Conservation (phyloP, 2,797 vertebrate species). For the Pangasius macronema region DNA sequence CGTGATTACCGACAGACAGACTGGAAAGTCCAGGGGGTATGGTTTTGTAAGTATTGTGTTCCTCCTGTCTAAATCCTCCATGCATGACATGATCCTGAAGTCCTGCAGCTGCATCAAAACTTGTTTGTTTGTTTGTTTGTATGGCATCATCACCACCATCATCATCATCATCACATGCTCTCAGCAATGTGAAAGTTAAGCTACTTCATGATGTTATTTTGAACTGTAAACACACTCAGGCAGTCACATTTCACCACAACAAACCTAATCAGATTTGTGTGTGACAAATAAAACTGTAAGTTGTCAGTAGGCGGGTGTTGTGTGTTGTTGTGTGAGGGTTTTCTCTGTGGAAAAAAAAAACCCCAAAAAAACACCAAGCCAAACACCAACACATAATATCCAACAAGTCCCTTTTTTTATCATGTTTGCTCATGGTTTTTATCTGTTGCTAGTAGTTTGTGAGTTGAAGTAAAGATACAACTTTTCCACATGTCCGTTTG, state of each 20-base stretch:
- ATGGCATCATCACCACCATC: background rate
- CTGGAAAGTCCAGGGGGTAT: slow-evolving; percentile 86
- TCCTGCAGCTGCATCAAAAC: background rate
- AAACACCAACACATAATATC: background rate
- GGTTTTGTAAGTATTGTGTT: slow-evolving; percentile 82
- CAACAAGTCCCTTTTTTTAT: background rate
- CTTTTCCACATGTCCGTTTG: background rate
- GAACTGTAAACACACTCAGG: background rate
- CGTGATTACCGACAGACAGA: slow-evolving; percentile 88
- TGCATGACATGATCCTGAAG: background rate
- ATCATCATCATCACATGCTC: background rate
- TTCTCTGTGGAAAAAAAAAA: background rate
- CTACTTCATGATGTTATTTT: background rate
- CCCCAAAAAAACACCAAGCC: background rate
- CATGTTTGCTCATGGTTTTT: background rate
- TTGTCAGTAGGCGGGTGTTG: no score
- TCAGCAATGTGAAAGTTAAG: background rate
- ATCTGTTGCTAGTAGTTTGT: background rate
- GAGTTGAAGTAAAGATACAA: background rate
- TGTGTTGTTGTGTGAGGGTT: background rate
- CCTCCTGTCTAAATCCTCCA: background rate
- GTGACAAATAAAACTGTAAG: background rate
- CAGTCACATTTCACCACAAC: background rate
- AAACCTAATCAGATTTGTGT: background rate
- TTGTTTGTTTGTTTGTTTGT: background rate